Evolutionary conservation across 2,113 vertebrate genomes (phyloP).

Genomic region (Passerina amoena): DNA sequence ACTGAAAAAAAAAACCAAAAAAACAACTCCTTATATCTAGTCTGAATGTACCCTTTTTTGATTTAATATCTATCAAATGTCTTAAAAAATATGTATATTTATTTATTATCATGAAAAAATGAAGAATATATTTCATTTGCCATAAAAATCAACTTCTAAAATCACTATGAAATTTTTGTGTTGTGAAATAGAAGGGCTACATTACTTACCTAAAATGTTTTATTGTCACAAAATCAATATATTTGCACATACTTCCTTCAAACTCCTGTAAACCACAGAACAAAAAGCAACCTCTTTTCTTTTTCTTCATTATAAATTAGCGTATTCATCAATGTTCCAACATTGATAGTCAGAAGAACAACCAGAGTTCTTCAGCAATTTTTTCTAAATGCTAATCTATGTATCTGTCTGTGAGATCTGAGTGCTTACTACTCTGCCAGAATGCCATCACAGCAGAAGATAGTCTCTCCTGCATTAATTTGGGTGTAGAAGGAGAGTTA

Average conservation of each 20-base stretch:
- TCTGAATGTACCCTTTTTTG: not conserved
- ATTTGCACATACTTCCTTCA: not conserved
- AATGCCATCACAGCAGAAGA: not conserved
- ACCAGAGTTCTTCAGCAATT: not conserved
- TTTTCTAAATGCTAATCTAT: not conserved
- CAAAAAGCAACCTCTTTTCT: not conserved
- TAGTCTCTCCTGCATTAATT: not conserved
- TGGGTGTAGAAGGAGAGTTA: not conserved
- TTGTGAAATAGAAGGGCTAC: not conserved
- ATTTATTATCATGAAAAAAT: not conserved
- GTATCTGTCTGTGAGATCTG: not conserved
- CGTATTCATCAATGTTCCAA: not conserved
- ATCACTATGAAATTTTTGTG: not conserved
- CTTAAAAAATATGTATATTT: not conserved
- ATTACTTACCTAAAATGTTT: not conserved
- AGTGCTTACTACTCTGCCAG: not conserved
- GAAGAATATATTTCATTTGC: not conserved
- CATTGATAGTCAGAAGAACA: not conserved
- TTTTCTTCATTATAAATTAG: not conserved
- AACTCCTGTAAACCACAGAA: not conserved
- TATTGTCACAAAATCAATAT: not conserved
- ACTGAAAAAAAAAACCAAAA: not conserved
- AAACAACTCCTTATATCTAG: not conserved
- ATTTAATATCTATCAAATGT: not conserved
- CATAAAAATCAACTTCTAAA: not conserved